phyloP scores from a whole-genome alignment of 2,888 invertebrate genomes.

The Agrochola macilenta region DNA sequence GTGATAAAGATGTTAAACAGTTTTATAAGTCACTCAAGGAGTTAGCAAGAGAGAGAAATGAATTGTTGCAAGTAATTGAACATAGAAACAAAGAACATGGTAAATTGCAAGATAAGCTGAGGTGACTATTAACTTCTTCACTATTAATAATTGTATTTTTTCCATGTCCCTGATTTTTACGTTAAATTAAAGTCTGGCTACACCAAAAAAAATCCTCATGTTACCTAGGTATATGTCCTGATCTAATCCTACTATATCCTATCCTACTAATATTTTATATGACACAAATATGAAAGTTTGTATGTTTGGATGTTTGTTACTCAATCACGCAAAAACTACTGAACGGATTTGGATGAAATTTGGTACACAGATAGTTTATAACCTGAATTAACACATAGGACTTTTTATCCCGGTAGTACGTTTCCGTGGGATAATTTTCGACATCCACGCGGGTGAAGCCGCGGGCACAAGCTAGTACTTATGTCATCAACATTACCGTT shows the following conservation, averaged over 20 bases:
- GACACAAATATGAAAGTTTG: too few species aligned
- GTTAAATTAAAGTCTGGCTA: not conserved
- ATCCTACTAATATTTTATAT: too few species aligned
- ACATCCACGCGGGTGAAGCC: too few species aligned
- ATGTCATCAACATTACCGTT: not conserved
- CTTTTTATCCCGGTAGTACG: too few species aligned
- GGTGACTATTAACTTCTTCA: slow-evolving; percentile 68
- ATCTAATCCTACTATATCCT: not conserved
- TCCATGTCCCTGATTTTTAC: not conserved
- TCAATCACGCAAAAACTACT: too few species aligned
- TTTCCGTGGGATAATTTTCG: too few species aligned
- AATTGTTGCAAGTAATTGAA: slow-evolving; percentile 91
- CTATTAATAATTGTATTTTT: not conserved
- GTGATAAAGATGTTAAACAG: slow-evolving; percentile 85
- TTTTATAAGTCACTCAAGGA: slow-evolving; percentile 89
- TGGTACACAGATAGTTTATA: too few species aligned
- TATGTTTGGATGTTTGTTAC: too few species aligned
- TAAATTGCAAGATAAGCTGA: slow-evolving; percentile 80
- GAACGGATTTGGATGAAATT: too few species aligned
- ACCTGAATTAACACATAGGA: too few species aligned
- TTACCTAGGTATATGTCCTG: not conserved
- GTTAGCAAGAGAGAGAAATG: slow-evolving; percentile 91
- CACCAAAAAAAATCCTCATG: not conserved
- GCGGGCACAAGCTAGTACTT: too few species aligned
- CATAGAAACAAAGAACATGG: slow-evolving; percentile 82